Evolutionary conservation across 2,113 vertebrate genomes (phyloP).

Genomic region (Gulo gulo): DNA sequence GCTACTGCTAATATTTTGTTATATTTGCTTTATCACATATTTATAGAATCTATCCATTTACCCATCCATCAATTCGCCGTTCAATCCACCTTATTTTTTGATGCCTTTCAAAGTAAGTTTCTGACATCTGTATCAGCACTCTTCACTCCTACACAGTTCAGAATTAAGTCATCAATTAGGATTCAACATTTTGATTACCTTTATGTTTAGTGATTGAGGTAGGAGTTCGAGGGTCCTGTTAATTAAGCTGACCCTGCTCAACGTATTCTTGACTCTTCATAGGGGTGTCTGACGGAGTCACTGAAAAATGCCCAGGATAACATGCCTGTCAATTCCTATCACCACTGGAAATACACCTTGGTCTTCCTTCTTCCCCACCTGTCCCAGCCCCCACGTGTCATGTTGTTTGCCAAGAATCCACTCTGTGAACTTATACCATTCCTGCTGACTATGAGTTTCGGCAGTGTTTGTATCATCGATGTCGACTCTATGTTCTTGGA

Average conservation of each 20-base stretch:
- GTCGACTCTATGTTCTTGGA: fast-evolving
- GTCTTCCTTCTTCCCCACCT: neutral
- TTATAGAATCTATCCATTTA: neutral
- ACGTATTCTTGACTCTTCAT: neutral
- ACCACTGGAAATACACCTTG: neutral
- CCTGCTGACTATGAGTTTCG: neutral
- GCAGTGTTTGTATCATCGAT: neutral
- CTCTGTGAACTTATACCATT: neutral
- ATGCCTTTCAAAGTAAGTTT: neutral
- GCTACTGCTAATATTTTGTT: neutral
- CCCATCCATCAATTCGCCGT: neutral
- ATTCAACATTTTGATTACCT: neutral
- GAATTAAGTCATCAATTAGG: neutral
- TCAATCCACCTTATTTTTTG: neutral
- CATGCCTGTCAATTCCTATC: neutral
- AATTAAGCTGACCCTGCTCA: neutral
- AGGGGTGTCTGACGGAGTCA: fast-evolving
- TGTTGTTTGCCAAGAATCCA: neutral
- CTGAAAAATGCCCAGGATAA: neutral
- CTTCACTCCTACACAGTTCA: neutral
- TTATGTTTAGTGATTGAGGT: neutral
- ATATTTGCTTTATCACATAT: neutral
- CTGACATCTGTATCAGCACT: neutral
- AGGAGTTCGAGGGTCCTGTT: neutral
- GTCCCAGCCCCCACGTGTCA: neutral